Evolutionary conservation across 2,113 vertebrate genomes (phyloP), one percentile per base, ranked within the genome.

Genomic region (Oplegnathus fasciatus): DNA sequence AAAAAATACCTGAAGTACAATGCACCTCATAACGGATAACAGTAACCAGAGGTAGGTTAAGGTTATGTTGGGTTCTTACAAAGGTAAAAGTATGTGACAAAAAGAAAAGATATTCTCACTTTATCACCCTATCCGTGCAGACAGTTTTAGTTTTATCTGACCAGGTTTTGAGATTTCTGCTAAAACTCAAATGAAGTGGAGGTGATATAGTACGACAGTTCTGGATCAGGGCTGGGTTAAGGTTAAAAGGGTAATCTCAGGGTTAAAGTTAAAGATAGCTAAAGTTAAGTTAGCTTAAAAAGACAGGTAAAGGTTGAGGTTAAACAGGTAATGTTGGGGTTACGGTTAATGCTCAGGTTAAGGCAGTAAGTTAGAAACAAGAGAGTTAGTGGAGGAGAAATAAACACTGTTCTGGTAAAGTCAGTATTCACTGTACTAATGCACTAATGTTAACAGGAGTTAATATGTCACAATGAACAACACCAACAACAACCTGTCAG

Each of bases 261-360:
- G 48, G 5, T 50, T 50, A 50, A 50, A 14, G 44, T 14, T 14
- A 46, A 46, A 48, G 46, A 18, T 6, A 46, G 18, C 7, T 54
- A 26, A 17, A 4, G n/a, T 26, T 30, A 46, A 6, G 1, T 46
- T 37, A 64, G 18, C 22, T 65, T 65, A 40, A 48, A 52, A 22
- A 20, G 9, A 50, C 44, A 68, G 44, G 42, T 50, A 20, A 50
- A 5, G 15, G 46, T 18, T 15, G 1, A 58, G 52, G 4, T 6
- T 28, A 9, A 65, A 65, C 22, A 22, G 24, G 37, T 46, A 17
- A 34, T 5, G 20, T 3, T 17, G 32, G 28, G 20, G 7, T 37
- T n/a, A n/a, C n/a, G 34, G 34, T 75, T 62, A 75, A 67, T 67
- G 71, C 70, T 74, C 37, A 30, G 26, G 20, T 50, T 37, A 54